Base-by-base conservation (phyloP, 2,888 invertebrate species). In the Zele albiditarsus region DNA sequence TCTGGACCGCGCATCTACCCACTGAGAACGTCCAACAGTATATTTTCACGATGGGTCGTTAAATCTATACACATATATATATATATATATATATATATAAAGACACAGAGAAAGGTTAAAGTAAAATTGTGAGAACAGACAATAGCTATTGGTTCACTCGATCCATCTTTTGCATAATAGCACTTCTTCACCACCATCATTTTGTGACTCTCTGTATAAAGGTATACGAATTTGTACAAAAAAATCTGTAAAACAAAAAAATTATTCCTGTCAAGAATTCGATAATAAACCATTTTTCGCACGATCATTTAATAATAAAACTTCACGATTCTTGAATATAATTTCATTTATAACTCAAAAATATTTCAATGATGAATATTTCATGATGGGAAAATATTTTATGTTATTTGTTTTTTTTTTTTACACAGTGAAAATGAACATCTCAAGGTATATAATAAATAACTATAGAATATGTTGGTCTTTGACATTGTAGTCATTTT, bases 81-180 rank as follows among this genome's bases (percentile, higher is more conserved):
- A 25, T 46, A 0, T 66, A 46, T 66, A 8, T 63, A 10, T 4
- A 23, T 38, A 6, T 38, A 38, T 25, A 14, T 28, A 3, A 27
- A 62, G 8, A 8, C 10, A 27, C 3, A n/a, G 62, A 12, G 0
- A n/a, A 10, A 28, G 16, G 62, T 28, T 28, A 25, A 62, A 31
- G 62, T 27, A 31, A 62, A 62, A 62, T 62, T 62, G 62, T 62
- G 62, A 62, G 62, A 62, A 62, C 62, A n/a, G 28, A 14, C 16
- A 31, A 16, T n/a, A 62, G 62, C 28, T 27, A 62, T 62, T 31
- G 62, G 31, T n/a, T 62, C n/a, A 28, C 62, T 62, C 62, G 28
- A 31, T 62, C 62, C 20, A 27, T 27, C 62, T 71, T 72, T 72
- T 72, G 57, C 71, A 72, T 72, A 72, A 72, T 72, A 33, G 53